Evolutionary conservation across 2,888 invertebrate genomes (phyloP), one percentile per base, ranked within the genome.

Genomic region (Ferdinandea cuprea): DNA sequence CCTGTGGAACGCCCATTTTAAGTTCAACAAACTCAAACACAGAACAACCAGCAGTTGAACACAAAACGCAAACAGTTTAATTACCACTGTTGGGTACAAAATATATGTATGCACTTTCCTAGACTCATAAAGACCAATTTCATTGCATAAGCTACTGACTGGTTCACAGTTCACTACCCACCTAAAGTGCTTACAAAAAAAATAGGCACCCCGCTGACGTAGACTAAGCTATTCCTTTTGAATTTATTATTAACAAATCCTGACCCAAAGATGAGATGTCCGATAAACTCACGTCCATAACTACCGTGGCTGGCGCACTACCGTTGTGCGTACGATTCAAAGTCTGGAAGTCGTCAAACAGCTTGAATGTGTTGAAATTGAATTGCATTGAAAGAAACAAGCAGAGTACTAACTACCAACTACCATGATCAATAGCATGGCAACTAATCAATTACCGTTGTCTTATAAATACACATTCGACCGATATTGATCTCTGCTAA

Each of bases 221-320:
- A 83, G 78, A 72, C 83, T 61, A 61, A 78, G 68, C 71, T 72
- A 63, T 59, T 66, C 54, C 32, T 56, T n/a, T 78, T 52, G 54
- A 78, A 68, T 73, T 63, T 54, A 65, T 72, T 61, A 72, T 76
- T 66, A 66, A 78, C 78, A 83, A 83, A 72, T 78, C 83, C 72
- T 78, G 83, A 83, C 83, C 83, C 78, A 83, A 68, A 83, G 83
- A 83, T 83, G 83, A 68, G 59, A 78, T 56, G 50, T 78, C 37
- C 52, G 81, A 81, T 81, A 81, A 81, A 71, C 71, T 54, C n/a
- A 25, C 68, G 58, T 71, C 28, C 52, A 63, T 74, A 68, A 56
- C 48, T 42, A 44, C 69, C 48, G 32, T 13, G 58, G 42, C 46
- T 19, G 7, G 25, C 21, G n/a, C 19, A 52, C 59, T 46, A 52